Base-by-base conservation (phyloP, 2,888 invertebrate species). In the Nephrotoma flavescens region DNA sequence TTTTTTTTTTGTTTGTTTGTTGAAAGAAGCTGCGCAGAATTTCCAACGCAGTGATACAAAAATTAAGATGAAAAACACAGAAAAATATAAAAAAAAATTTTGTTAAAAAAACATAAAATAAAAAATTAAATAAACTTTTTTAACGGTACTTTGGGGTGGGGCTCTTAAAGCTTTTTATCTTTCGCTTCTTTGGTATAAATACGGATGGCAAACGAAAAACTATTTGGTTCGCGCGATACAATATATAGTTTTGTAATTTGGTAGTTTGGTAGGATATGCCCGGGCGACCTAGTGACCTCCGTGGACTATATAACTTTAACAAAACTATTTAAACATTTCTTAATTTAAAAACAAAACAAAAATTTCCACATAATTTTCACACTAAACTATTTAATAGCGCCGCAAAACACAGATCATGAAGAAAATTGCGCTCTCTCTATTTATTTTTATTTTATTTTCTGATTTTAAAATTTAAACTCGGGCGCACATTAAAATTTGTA, bases 221-320 rank as follows among this genome's bases (percentile, higher is more conserved):
- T 71, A 71, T 71, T 9, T 31, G 41, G n/a, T 84, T 84, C 84
- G 42, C 41, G 84, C 84, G 41, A 84, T 84, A 1, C 2, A 9
- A 31, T 71, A 31, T 71, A 71, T 71, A 71, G 71, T 71, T 71
- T 71, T 71, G 71, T 71, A 71, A 31, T 71, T 71, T 71, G 19
- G n/a, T 71, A n/a, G n/a, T n/a, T n/a, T n/a, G n/a, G n/a, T n/a
- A 71, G 52, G 86, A 86, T 31, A 31, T 71, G 87, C 91, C 91
- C 90, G 90, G 91, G 90, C 91, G 91, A 91, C 91, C 91, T 91
- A 91, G 90, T 91, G 91, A 91, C 91, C 91, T 91, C 90, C 87
- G 89, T 71, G 31, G 71, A 71, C 19, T 19, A 19, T 71, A 83
- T 31, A 42, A 83, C 83, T 31, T 41, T 11, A 86, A 83, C 31